phyloP scores from a whole-genome alignment of 2,888 invertebrate species.

The Coelopa pilipes region DNA sequence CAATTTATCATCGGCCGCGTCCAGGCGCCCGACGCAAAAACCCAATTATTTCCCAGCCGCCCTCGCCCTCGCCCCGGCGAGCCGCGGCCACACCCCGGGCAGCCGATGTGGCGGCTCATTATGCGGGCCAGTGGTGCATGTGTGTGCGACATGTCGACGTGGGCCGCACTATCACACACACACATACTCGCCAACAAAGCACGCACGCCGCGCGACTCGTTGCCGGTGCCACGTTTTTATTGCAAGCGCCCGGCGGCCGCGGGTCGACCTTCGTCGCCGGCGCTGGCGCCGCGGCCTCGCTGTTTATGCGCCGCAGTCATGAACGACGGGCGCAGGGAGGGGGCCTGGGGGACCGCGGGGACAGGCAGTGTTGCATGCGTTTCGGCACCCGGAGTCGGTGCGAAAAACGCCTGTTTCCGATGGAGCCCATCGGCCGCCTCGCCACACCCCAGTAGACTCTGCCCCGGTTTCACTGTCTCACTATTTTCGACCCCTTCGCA shows the following conservation, averaged over 20 bases:
- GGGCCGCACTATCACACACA: conserved; percentile 38
- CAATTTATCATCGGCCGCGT: conserved; percentile 2
- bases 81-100: too few species aligned
- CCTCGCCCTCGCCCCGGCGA: not conserved
- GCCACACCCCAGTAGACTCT: too few species aligned
- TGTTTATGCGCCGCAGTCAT: too few species aligned
- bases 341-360: too few species aligned
- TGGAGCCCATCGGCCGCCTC: too few species aligned
- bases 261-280: not conserved
- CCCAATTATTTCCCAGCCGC: conserved; percentile 13
- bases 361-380: too few species aligned
- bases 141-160: conserved; percentile 47
- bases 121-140: conserved; percentile 34
- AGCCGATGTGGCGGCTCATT: conserved; percentile 44
- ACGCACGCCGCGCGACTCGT: conserved; percentile 36
- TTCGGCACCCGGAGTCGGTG: too few species aligned
- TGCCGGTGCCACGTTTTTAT: conserved; percentile 58
- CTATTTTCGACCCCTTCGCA: too few species aligned
- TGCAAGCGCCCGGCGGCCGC: conserved; percentile 51
- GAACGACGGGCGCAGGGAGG: too few species aligned
- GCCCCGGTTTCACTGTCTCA: too few species aligned
- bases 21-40: conserved; percentile 14
- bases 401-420: too few species aligned
- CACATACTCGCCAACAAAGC: not conserved
- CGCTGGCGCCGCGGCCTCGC: not conserved